Evolutionary conservation across 2,888 invertebrate species (phyloP).

Genomic region (Meteorus cinctellus): DNA sequence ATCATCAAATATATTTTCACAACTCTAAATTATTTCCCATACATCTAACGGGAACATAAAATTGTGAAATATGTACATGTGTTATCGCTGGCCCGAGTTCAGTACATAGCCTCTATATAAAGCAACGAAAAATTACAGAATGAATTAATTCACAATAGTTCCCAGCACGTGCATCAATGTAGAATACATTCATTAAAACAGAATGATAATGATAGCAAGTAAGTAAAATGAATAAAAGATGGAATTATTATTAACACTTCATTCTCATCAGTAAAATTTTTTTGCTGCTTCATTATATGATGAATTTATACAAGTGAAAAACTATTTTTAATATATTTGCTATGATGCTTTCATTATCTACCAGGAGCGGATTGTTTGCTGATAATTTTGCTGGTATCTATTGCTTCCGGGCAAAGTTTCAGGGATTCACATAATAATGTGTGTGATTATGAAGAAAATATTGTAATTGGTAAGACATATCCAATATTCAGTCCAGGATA

Average conservation of each 20-base stretch:
- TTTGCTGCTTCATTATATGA: neutral
- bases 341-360: neutral
- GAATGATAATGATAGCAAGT: neutral
- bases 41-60: neutral
- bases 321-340: neutral
- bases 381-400: too few relatives aligned
- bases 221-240: neutral
- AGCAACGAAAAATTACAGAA: neutral
- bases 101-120: neutral
- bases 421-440: conserved; percentile 40
- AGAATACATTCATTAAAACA: neutral
- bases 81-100: neutral
- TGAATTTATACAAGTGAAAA: neutral
- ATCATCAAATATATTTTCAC: neutral
- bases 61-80: neutral
- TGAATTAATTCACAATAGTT: neutral
- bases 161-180: neutral
- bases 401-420: neutral
- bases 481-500: conserved; percentile 75
- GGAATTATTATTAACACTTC: neutral
- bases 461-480: conserved; percentile 69
- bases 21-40: neutral
- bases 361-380: neutral
- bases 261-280: neutral
- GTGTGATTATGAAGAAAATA: conserved; percentile 74